Evolutionary conservation across 2,888 invertebrate species (phyloP).

Genomic region (Apomyelois bistriatella): DNA sequence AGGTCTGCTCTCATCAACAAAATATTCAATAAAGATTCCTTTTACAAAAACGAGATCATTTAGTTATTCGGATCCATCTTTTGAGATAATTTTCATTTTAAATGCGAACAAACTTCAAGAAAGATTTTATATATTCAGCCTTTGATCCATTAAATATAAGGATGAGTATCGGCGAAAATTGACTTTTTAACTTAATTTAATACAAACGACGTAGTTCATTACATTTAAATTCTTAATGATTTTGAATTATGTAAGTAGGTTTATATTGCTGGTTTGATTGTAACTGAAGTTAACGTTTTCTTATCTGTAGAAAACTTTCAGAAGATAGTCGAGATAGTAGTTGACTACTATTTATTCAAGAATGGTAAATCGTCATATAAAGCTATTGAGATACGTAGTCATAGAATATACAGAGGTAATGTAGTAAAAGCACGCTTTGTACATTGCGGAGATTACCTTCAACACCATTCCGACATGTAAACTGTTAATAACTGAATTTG

Average conservation of each 20-base stretch:
- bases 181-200: background rate
- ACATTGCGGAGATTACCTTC: background rate
- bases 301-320: no score
- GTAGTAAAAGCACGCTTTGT: no score
- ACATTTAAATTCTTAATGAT: no score
- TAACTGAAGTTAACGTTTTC: no score
- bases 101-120: background rate
- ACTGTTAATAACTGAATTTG: constrained; percentile 5
- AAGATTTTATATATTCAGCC: background rate
- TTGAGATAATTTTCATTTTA: background rate
- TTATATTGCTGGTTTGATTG: no score
- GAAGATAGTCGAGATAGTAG: no score
- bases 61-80: background rate
- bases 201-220: no score
- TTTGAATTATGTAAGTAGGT: no score
- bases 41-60: background rate
- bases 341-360: no score
- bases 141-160: background rate
- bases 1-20: background rate
- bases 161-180: background rate
- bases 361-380: no score
- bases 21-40: background rate
- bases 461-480: background rate
- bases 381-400: no score
- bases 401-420: no score